These are phyloP conservation scores for Antheraea yamamai DNA, from an alignment of 2,888 invertebrate species.

Conservation along the genomic window DNA sequence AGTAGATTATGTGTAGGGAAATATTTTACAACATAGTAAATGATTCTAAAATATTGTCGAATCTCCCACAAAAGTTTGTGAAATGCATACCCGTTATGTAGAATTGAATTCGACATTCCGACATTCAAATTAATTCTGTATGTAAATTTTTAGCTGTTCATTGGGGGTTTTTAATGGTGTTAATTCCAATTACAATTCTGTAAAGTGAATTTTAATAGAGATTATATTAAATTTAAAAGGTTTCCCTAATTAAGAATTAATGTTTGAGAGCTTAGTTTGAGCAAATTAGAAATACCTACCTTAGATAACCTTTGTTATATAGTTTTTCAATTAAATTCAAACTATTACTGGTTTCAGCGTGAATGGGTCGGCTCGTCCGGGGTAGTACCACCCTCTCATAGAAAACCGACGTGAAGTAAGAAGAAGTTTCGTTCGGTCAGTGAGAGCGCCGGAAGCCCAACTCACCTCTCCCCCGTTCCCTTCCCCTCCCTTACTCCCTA, in stretches of 20 bases:
- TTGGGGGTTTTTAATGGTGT: slow-evolving; percentile 16
- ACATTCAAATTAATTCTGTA: slow-evolving; percentile 21
- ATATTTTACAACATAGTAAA: neutral
- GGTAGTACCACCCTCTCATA: too few relatives aligned
- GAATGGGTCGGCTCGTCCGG: too few relatives aligned
- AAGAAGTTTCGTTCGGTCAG: too few relatives aligned
- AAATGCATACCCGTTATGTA: neutral
- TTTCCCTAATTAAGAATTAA: neutral
- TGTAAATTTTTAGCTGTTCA: slow-evolving; percentile 20
- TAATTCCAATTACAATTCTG: slow-evolving; percentile 14
- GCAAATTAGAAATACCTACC: neutral
- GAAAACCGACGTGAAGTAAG: too few relatives aligned
- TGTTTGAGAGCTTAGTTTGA: neutral
- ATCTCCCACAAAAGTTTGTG: neutral
- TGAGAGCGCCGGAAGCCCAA: too few relatives aligned
- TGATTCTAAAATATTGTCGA: neutral
- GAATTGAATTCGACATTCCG: slow-evolving; percentile 8
- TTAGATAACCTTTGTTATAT: neutral
- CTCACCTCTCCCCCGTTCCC: too few relatives aligned
- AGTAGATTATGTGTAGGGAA: too few relatives aligned
- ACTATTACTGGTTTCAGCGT: too few relatives aligned
- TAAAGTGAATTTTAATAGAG: slow-evolving; percentile 4
- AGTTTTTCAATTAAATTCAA: too few relatives aligned
- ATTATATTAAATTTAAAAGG: neutral
- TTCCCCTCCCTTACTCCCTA: too few relatives aligned